Evolutionary conservation across 2,888 invertebrate species (phyloP).

Genomic region (Galeopsomyia nigrocyanea): DNA sequence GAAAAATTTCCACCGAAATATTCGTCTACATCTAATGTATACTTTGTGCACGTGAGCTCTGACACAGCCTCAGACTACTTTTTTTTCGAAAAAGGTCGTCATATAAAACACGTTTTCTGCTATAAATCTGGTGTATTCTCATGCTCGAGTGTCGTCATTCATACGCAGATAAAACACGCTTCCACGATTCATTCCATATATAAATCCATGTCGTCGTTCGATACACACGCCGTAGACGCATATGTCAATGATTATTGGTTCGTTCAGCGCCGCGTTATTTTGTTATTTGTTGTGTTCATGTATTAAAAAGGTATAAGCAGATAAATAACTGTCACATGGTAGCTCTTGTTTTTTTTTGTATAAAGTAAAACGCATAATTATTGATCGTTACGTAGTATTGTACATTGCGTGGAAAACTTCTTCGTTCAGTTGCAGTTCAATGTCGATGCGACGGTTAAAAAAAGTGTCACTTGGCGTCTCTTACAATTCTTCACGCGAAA

Average conservation of each 20-base stretch:
- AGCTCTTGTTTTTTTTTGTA: slow-evolving; percentile 51
- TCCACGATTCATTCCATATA: slow-evolving; percentile 9
- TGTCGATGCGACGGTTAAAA: slow-evolving; percentile 59
- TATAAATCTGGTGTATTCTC: slow-evolving; percentile 35
- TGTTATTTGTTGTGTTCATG: slow-evolving; percentile 38
- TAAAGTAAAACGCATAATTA: slow-evolving; percentile 58
- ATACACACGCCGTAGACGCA: slow-evolving; percentile 14
- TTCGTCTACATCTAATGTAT: not conserved
- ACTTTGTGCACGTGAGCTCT: slow-evolving; percentile 14
- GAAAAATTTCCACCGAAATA: slow-evolving; percentile 16
- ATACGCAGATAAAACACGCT: slow-evolving; percentile 9
- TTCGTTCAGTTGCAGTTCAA: slow-evolving; percentile 54
- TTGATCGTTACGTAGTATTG: slow-evolving; percentile 59
- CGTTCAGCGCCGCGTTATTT: slow-evolving; percentile 18
- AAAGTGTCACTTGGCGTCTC: slow-evolving; percentile 53
- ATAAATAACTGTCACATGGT: slow-evolving; percentile 53
- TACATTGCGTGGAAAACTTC: slow-evolving; percentile 61
- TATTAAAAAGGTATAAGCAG: slow-evolving; percentile 52
- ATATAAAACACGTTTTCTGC: slow-evolving; percentile 37
- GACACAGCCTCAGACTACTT: slow-evolving; percentile 19
- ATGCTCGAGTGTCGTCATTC: slow-evolving; percentile 1
- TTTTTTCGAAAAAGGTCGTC: slow-evolving; percentile 13
- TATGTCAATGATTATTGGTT: slow-evolving; percentile 19
- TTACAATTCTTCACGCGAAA: slow-evolving; percentile 54
- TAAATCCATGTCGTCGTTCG: not conserved